A percentile compares a stretch with the other conserved stretches of the same genome.
Evolutionary conservation across 2,113 vertebrate genomes (phyloP).

Genomic region (Hydrochoerus hydrochaeris): DNA sequence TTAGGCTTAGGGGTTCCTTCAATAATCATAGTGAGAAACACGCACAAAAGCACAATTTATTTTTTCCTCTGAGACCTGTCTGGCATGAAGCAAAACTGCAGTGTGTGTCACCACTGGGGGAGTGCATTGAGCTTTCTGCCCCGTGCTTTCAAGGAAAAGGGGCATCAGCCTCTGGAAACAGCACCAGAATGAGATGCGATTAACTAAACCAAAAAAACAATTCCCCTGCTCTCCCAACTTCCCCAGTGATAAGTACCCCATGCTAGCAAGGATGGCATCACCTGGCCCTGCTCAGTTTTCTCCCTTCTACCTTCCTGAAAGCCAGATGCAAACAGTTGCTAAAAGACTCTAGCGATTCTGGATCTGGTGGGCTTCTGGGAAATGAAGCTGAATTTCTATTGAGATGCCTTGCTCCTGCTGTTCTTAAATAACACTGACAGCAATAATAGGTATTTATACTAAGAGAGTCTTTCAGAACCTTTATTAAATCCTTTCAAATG

Average conservation of each 20-base stretch:
- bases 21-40: constrained; percentile 25
- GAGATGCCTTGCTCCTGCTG: constrained; percentile 68
- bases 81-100: constrained; percentile 14
- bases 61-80: background rate
- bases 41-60: background rate
- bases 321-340: constrained; percentile 33
- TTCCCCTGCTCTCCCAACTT: background rate
- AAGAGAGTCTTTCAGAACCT: constrained; percentile 60
- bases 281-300: background rate
- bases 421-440: constrained; percentile 71
- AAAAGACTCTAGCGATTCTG: background rate
- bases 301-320: background rate
- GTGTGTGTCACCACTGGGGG: background rate
- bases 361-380: constrained; percentile 51
- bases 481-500: constrained; percentile 76
- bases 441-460: constrained; percentile 72
- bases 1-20: background rate
- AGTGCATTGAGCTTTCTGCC: background rate
- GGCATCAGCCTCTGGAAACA: background rate
- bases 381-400: constrained; percentile 69
- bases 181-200: constrained; percentile 14
- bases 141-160: background rate
- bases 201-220: constrained; percentile 14
- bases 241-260: background rate
- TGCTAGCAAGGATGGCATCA: background rate